phyloP scores from a whole-genome alignment of 2,888 invertebrate genomes.

The Lasioglossum villosulum region DNA sequence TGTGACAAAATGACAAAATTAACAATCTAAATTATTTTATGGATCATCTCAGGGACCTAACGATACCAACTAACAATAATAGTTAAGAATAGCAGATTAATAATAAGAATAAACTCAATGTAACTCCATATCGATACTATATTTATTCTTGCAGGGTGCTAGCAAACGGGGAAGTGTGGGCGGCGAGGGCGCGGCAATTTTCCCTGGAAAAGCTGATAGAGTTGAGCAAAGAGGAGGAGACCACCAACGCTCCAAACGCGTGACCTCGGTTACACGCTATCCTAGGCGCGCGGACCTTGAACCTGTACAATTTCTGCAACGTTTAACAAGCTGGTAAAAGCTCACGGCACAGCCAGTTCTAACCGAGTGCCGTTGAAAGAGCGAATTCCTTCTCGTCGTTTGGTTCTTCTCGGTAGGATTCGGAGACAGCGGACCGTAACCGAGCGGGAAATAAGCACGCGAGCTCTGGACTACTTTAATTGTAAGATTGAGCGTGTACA shows the following conservation, averaged over 20 bases:
- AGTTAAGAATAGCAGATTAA: too few species aligned
- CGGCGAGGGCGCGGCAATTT: slow-evolving; percentile 79
- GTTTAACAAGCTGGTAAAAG: slow-evolving; percentile 50
- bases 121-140: not conserved
- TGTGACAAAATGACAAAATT: too few species aligned
- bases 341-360: slow-evolving; percentile 30
- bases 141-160: slow-evolving; percentile 74
- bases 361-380: slow-evolving; percentile 14
- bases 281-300: slow-evolving; percentile 73
- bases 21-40: too few species aligned
- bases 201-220: slow-evolving; percentile 72
- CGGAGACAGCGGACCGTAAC: slow-evolving; percentile 20
- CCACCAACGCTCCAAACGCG: slow-evolving; percentile 77
- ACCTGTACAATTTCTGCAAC: slow-evolving; percentile 71
- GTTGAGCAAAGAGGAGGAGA: slow-evolving; percentile 76
- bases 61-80: too few species aligned
- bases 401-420: not conserved
- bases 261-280: slow-evolving; percentile 76
- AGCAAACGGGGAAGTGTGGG: slow-evolving; percentile 81
- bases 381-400: not conserved
- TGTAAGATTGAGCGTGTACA: not conserved
- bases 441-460: not conserved
- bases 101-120: too few species aligned
- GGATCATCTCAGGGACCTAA: too few species aligned
- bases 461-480: slow-evolving; percentile 12